These are phyloP conservation scores for Aegotheles bennettii DNA, from an alignment of 2,113 vertebrate genomes.

Conservation along the genomic window DNA sequence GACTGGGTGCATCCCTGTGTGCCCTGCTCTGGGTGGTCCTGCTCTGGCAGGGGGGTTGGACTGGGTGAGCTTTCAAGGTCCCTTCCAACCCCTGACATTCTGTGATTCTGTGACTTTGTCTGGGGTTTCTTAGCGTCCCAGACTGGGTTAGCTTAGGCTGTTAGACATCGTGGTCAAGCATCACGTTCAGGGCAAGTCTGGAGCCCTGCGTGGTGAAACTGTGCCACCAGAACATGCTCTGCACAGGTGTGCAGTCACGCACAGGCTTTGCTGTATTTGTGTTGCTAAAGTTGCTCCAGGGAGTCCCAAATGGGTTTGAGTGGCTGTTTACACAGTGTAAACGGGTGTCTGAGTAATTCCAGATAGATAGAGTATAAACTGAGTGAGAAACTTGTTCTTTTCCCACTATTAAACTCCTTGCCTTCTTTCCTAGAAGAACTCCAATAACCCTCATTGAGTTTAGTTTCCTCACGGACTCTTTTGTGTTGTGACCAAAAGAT, in stretches of 20 bases:
- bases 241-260: background rate
- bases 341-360: background rate
- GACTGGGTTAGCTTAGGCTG: background rate
- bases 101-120: too few species aligned
- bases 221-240: rapidly evolving
- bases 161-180: background rate
- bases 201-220: background rate
- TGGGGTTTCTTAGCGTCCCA: background rate
- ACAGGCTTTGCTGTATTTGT: background rate
- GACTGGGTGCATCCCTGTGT: too few species aligned
- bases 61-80: too few species aligned
- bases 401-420: background rate
- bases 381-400: background rate
- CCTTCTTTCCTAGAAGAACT: background rate
- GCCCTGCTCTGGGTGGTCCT: too few species aligned
- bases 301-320: background rate
- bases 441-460: background rate
- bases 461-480: background rate
- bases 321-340: background rate
- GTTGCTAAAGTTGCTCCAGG: background rate
- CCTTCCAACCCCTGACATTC: too few species aligned
- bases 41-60: too few species aligned
- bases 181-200: too few species aligned
- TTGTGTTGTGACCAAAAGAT: background rate
- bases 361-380: background rate